Conservation (phyloP, 2,113 vertebrate genomes). For the Nerophis ophidion region DNA sequence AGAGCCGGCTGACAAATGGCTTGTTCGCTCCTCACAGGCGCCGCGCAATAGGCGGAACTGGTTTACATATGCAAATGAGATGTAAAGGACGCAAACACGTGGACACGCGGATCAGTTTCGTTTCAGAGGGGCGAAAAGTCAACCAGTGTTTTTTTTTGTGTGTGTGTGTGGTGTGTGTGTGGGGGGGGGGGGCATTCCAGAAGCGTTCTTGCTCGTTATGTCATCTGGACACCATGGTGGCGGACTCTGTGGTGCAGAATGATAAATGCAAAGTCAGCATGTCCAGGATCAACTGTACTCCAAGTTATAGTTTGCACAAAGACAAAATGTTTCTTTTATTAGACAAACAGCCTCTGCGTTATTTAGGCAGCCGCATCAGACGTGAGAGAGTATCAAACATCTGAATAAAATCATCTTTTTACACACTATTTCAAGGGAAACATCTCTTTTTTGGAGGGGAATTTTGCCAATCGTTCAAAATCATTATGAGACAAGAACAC, state of each 20-base stretch:
- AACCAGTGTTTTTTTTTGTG: constrained; percentile 36
- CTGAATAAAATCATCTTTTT: too few relatives aligned
- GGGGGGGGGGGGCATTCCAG: constrained; percentile 45
- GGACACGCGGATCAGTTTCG: constrained; percentile 75
- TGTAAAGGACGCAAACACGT: constrained; percentile 76
- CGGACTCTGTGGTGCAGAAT: constrained; percentile 16
- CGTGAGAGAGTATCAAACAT: too few relatives aligned
- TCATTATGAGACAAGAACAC: too few relatives aligned
- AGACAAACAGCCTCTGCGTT: not conserved
- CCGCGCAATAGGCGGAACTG: constrained; percentile 60
- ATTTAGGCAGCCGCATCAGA: too few relatives aligned
- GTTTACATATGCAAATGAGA: constrained; percentile 71
- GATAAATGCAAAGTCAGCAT: constrained; percentile 36
- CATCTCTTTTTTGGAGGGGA: too few relatives aligned
- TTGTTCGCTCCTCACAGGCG: constrained; percentile 14
- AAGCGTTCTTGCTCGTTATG: constrained; percentile 54
- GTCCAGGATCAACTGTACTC: constrained; percentile 10
- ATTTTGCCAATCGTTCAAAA: too few relatives aligned
- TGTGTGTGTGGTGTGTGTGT: too few relatives aligned
- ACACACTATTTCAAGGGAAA: too few relatives aligned
- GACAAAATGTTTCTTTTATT: constrained; percentile 20
- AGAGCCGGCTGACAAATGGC: constrained; percentile 50
- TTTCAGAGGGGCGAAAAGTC: constrained; percentile 61
- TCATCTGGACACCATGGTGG: constrained; percentile 38
- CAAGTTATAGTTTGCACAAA: constrained; percentile 28